Base-by-base conservation (phyloP, 2,888 invertebrate genomes). In the Caenorhabditis sp. region DNA sequence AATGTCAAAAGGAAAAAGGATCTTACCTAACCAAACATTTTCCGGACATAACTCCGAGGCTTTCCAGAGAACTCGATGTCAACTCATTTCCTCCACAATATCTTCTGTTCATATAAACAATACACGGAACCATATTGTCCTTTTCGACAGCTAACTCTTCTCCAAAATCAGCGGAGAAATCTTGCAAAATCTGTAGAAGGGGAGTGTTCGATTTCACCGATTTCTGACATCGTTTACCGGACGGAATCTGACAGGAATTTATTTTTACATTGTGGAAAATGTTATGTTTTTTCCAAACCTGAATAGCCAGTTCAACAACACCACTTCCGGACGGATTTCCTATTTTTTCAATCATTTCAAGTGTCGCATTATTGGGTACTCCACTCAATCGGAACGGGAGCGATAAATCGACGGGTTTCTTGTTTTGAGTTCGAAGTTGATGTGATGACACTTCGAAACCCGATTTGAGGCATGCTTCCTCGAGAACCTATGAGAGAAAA, bases 301-400 rank as follows among this genome's bases (percentile, higher is more conserved):
- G 83, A 49, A 83, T 59, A n/a, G 82, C 83, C 27, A 83, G 61
- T 26, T 83, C 81, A 19, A 78, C 77, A 2, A 59, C 62, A 1
- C 58, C 37, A 50, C 60, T 66, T 43, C 62, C 66, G 8, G 64
- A 21, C 2, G 50, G 37, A 14, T 37, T 50, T 12, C 12, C 37
- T 24, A 60, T 57, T 26, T 66, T 66, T 36, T 92, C 91, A 49
- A 92, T 91, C 91, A 96, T 91, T 90, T 96, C 95, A 59, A 96
- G 89, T 64, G 92, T 92, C 53, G 94, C 95, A 90, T 95, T 95
- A 88, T 95, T 96, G 2, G 95, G 93, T 66, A 96, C 89, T 37
- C 94, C 94, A 63, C 94, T 92, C 89, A 93, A 94, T 26, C 94
- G 91, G 66, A 95, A 91, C 62, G 93, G 92, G 53, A 92, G 91